These are phyloP conservation scores for Ormyrus nitidulus DNA, from an alignment of 2,888 invertebrate genomes.

Conservation along the genomic window DNA sequence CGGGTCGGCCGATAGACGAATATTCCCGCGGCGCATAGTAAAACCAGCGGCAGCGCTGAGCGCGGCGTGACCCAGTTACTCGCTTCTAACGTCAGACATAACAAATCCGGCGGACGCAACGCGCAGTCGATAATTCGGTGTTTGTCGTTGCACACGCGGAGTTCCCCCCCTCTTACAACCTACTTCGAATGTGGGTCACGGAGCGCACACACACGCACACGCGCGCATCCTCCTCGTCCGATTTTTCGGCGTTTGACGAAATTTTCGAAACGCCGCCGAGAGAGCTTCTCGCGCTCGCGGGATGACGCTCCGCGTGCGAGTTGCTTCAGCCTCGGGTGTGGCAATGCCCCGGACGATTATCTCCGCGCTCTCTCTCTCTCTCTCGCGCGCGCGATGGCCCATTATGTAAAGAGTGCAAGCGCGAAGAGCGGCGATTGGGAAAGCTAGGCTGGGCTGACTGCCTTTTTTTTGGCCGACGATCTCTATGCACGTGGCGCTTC, in stretches of 20 bases:
- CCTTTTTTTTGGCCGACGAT: no score
- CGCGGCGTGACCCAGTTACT: conserved; percentile 31
- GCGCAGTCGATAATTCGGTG: conserved; percentile 51
- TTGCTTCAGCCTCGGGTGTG: no score
- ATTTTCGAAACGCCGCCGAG: no score
- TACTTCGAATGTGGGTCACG: conserved; percentile 24
- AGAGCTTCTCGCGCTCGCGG: no score
- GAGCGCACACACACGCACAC: neutral
- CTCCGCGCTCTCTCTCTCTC: neutral
- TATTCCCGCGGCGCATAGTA: conserved; percentile 1
- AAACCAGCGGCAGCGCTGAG: conserved; percentile 5
- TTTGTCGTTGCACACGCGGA: conserved; percentile 44
- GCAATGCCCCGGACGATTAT: no score
- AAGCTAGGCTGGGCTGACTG: no score
- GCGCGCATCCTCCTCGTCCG: neutral
- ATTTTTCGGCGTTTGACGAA: no score
- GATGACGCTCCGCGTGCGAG: no score
- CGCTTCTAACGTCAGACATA: conserved; percentile 28
- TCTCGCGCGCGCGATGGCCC: neutral
- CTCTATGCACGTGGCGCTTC: no score
- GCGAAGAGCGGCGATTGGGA: no score
- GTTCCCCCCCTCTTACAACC: no score
- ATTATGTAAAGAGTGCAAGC: no score
- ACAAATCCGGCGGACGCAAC: conserved; percentile 29
- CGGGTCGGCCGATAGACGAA: neutral